Evolutionary conservation across 2,888 invertebrate genomes (phyloP).

Genomic region (Parelbella ahira): DNA sequence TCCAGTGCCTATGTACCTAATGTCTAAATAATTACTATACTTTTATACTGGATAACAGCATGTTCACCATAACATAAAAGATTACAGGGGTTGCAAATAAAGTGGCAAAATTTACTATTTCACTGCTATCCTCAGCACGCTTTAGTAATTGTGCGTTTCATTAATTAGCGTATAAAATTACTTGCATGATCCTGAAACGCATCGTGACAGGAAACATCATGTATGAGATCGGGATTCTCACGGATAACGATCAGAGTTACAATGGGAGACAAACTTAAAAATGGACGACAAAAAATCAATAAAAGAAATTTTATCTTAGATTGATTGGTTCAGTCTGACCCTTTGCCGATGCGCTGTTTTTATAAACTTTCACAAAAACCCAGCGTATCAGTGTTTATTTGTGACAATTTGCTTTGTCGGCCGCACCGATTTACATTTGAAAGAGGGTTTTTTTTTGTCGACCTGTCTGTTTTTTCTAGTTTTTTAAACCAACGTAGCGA

Average conservation of each 20-base stretch:
- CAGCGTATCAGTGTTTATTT: conserved; percentile 78
- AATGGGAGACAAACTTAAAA: conserved; percentile 45
- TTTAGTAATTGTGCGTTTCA: too few relatives aligned
- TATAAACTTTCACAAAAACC: conserved; percentile 69
- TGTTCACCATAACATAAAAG: too few relatives aligned
- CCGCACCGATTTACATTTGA: conserved; percentile 78
- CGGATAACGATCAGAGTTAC: conserved; percentile 67
- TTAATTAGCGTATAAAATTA: conserved; percentile 13
- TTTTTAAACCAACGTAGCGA: conserved; percentile 63
- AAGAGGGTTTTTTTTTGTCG: conserved; percentile 56
- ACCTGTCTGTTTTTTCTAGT: too few relatives aligned
- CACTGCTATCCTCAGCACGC: too few relatives aligned
- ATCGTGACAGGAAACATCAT: conserved; percentile 28
- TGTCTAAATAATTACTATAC: too few relatives aligned
- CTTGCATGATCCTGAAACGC: conserved; percentile 1
- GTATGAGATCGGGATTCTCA: conserved; percentile 41
- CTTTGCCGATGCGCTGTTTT: conserved; percentile 70
- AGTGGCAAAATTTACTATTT: too few relatives aligned
- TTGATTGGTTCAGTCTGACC: conserved; percentile 77
- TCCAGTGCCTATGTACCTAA: too few relatives aligned
- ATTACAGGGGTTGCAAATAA: too few relatives aligned
- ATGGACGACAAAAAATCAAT: conserved; percentile 60
- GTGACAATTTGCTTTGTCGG: conserved; percentile 82
- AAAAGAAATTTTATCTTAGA: conserved; percentile 73
- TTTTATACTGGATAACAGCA: too few relatives aligned